Conservation (phyloP, 2,113 vertebrate genomes). For the Proteles cristata region DNA sequence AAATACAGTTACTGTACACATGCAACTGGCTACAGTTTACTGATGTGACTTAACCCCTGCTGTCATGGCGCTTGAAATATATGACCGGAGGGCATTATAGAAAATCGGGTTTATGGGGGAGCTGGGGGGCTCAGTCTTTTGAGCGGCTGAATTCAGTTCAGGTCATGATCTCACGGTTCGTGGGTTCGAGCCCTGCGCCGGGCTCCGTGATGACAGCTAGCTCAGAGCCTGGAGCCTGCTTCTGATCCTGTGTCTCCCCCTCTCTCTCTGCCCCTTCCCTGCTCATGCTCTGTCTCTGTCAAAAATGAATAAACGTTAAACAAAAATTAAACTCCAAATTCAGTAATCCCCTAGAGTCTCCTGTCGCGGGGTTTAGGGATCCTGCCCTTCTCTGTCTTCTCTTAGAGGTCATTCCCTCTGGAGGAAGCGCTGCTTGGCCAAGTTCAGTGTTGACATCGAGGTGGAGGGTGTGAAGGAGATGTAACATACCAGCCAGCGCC, state of each 20-base stretch:
- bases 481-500: neutral
- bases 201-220: too few relatives aligned
- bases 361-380: neutral
- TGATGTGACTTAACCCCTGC: neutral
- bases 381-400: neutral
- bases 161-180: too few relatives aligned
- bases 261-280: too few relatives aligned
- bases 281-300: too few relatives aligned
- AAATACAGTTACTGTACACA: neutral
- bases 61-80: accelerated
- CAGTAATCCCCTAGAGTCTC: neutral
- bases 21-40: neutral
- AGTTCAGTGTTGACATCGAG: neutral
- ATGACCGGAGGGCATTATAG: accelerated
- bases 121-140: too few relatives aligned
- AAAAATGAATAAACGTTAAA: too few relatives aligned
- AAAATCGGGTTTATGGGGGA: neutral
- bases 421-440: neutral
- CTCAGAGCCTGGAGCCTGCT: too few relatives aligned
- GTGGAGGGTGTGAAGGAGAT: too few relatives aligned
- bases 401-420: neutral
- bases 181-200: too few relatives aligned
- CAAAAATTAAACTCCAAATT: neutral
- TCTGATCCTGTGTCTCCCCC: too few relatives aligned
- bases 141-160: too few relatives aligned